These are phyloP conservation scores for Glyptemys insculpta DNA, from an alignment of 2,797 vertebrate genomes.

Conservation along the genomic window DNA sequence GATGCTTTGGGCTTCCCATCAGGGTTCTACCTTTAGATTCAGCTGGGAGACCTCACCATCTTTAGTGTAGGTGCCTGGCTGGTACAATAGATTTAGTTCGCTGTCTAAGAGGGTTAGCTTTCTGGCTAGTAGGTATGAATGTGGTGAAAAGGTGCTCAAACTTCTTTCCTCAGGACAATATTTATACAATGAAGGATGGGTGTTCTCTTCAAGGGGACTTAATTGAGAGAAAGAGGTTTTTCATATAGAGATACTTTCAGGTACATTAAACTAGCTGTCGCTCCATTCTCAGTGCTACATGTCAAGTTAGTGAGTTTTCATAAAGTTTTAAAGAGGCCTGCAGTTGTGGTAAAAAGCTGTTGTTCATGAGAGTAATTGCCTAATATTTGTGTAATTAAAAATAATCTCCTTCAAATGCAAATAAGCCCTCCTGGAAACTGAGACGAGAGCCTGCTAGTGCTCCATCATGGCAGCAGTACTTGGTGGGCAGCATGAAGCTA, in stretches of 20 bases:
- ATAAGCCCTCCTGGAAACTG: neutral
- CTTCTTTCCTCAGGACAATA: neutral
- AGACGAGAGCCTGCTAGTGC: fast-evolving
- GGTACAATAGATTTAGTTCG: neutral
- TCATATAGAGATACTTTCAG: neutral
- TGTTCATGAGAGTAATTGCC: fast-evolving
- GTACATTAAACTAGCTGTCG: neutral
- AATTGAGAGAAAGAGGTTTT: neutral
- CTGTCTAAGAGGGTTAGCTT: neutral
- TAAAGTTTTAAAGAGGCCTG: neutral
- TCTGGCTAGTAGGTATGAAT: neutral
- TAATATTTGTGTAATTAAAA: neutral
- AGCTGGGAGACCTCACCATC: neutral
- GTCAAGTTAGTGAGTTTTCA: neutral
- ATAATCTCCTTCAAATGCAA: neutral
- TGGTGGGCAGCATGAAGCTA: neutral
- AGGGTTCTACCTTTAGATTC: neutral
- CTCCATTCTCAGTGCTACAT: neutral
- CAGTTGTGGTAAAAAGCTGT: neutral
- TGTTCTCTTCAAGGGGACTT: fast-evolving
- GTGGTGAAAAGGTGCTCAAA: neutral
- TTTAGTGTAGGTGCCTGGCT: neutral
- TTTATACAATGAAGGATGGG: fast-evolving
- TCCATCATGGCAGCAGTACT: neutral
- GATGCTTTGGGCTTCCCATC: neutral